phyloP scores from a whole-genome alignment of 2,797 vertebrate genomes.

The Oreochromis grahami region DNA sequence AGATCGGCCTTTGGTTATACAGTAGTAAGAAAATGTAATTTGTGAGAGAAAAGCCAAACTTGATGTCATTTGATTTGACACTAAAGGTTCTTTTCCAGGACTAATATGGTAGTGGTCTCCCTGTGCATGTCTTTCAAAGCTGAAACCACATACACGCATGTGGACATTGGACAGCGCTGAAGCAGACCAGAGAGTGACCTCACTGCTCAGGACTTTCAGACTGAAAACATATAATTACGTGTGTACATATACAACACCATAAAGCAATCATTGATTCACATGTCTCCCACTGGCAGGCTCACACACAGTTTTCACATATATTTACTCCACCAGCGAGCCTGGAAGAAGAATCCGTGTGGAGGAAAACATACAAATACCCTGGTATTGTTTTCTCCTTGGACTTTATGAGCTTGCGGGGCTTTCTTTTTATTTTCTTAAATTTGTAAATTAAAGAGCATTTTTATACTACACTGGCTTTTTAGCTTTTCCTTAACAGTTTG shows the following conservation, averaged over 20 bases:
- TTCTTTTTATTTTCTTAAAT: not conserved
- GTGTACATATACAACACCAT: not conserved
- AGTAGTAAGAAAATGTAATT: not conserved
- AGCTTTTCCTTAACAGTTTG: not conserved
- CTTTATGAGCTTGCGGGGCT: not conserved
- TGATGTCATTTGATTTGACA: not conserved
- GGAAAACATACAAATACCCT: not conserved
- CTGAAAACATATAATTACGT: not conserved
- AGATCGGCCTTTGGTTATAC: not conserved
- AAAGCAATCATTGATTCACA: not conserved
- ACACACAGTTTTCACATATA: not conserved
- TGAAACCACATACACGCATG: not conserved
- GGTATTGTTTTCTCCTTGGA: not conserved
- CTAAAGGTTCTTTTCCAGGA: not conserved
- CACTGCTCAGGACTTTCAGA: not conserved
- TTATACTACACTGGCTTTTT: not conserved
- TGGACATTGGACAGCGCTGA: constrained; percentile 12
- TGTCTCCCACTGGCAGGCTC: not conserved
- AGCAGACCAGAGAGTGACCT: constrained; percentile 16
- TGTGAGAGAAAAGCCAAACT: not conserved
- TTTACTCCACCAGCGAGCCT: not conserved
- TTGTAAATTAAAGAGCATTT: not conserved
- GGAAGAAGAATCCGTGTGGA: not conserved
- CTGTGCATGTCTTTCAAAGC: not conserved
- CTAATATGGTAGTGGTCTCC: not conserved